Conservation (phyloP, 2,888 invertebrate species). For the Heliconius erato region DNA sequence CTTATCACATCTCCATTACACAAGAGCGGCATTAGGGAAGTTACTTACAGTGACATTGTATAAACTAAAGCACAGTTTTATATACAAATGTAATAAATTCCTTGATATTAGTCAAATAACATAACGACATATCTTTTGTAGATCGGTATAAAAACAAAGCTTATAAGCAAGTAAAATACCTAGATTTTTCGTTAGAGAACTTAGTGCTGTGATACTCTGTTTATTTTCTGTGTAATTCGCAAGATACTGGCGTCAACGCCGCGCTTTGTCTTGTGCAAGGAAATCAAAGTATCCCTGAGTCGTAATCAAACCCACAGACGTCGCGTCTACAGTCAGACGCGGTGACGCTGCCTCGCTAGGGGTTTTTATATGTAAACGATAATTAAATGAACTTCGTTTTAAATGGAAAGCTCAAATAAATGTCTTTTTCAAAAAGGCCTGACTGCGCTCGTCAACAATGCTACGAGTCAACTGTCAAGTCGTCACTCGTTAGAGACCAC, state of each 20-base stretch:
- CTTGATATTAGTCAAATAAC: background rate
- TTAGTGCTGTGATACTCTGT: too few species aligned
- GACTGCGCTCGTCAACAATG: conserved; percentile 4
- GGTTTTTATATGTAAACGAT: background rate
- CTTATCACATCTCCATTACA: background rate
- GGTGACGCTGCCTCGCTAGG: too few species aligned
- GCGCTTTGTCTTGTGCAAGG: too few species aligned
- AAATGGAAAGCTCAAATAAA: background rate
- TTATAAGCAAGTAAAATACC: too few species aligned
- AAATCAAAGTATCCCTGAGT: too few species aligned
- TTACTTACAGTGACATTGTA: background rate
- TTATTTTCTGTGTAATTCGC: too few species aligned
- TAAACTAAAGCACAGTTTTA: too few species aligned
- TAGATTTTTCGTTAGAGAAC: too few species aligned
- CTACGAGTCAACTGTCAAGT: background rate
- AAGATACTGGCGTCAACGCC: too few species aligned
- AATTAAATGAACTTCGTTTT: background rate
- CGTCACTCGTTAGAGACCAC: conserved; percentile 15
- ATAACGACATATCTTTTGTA: background rate
- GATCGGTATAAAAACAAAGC: background rate
- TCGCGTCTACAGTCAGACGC: too few species aligned
- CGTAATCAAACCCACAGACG: too few species aligned
- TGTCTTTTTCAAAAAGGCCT: background rate
- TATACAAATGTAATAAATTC: background rate
- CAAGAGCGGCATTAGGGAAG: background rate